These are phyloP conservation scores for Lomographa bimaculata DNA, from an alignment of 2,888 invertebrate species.

Conservation along the genomic window DNA sequence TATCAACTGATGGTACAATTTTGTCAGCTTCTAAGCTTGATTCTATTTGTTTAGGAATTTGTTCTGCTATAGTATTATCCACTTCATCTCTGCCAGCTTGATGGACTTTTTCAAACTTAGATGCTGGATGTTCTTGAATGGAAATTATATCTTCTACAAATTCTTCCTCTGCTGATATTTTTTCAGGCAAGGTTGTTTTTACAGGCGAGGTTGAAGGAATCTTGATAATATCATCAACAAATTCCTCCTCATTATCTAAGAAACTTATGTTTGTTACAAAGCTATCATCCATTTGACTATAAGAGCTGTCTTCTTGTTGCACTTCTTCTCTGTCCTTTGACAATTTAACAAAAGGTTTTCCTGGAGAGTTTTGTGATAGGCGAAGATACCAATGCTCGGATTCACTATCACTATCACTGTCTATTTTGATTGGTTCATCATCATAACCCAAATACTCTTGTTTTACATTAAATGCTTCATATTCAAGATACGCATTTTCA, in stretches of 20 bases:
- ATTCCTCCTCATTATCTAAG: constrained; percentile 48
- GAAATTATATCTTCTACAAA: constrained; percentile 37
- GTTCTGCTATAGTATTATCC: constrained; percentile 40
- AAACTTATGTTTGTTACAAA: constrained; percentile 28
- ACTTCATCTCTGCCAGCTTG: constrained; percentile 36
- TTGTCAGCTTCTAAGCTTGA: no score
- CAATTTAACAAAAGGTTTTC: constrained; percentile 58
- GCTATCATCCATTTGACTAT: constrained; percentile 67
- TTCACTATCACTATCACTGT: constrained; percentile 79
- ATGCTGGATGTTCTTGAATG: constrained; percentile 16
- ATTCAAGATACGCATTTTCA: constrained; percentile 59
- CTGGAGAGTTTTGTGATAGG: constrained; percentile 77
- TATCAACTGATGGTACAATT: constrained; percentile 24
- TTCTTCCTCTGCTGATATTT: constrained; percentile 29
- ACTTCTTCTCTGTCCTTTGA: constrained; percentile 34
- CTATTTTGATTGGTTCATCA: constrained; percentile 62
- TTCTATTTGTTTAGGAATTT: constrained; percentile 26
- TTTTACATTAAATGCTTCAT: constrained; percentile 68
- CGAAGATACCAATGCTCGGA: constrained; percentile 78
- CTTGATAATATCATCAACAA: constrained; percentile 57
- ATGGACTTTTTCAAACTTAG: constrained; percentile 14
- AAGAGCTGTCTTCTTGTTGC: constrained; percentile 59
- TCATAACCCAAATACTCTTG: constrained; percentile 67
- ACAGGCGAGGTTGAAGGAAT: constrained; percentile 34
- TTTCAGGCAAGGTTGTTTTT: constrained; percentile 16